These are phyloP conservation scores for Anthopleura sola DNA, from an alignment of 64 coral and sea anemone species.

Conservation along the genomic window DNA sequence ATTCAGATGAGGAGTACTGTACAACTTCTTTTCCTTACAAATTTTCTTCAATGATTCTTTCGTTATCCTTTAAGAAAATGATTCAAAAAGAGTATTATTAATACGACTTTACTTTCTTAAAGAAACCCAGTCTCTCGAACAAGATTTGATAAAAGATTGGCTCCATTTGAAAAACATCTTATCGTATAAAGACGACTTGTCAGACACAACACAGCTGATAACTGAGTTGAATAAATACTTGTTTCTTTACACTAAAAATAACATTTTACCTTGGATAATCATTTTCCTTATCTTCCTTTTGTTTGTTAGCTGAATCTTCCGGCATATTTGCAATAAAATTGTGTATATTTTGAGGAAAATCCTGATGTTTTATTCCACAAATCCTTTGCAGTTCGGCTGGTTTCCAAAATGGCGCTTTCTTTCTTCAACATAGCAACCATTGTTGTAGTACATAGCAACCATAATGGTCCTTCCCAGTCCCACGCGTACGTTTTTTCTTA, in stretches of 20 bases:
- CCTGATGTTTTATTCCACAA: neutral
- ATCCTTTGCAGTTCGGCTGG: too few species aligned
- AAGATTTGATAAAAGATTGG: neutral
- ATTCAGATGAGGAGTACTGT: conserved; percentile 88
- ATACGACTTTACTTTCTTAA: neutral
- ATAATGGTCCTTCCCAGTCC: neutral
- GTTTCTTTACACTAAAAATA: neutral
- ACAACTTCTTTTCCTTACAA: conserved; percentile 93
- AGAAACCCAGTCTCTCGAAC: too few species aligned
- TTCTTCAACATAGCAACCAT: conserved; percentile 26
- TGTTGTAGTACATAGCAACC: conserved; percentile 16
- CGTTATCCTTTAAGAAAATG: conserved; percentile 63
- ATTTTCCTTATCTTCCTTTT: conserved; percentile 53
- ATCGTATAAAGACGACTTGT: neutral
- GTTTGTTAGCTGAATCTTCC: neutral
- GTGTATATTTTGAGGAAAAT: neutral
- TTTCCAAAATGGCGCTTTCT: conserved; percentile 36
- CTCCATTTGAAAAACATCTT: neutral
- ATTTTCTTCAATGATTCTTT: conserved; percentile 74
- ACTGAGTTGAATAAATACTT: neutral
- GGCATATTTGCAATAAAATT: conserved; percentile 2
- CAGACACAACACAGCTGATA: neutral
- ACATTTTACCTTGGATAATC: conserved; percentile 65
- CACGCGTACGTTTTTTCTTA: neutral
- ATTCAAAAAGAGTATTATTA: neutral